Base-by-base conservation (phyloP, 2,888 invertebrate species). In the Torymus auratus region DNA sequence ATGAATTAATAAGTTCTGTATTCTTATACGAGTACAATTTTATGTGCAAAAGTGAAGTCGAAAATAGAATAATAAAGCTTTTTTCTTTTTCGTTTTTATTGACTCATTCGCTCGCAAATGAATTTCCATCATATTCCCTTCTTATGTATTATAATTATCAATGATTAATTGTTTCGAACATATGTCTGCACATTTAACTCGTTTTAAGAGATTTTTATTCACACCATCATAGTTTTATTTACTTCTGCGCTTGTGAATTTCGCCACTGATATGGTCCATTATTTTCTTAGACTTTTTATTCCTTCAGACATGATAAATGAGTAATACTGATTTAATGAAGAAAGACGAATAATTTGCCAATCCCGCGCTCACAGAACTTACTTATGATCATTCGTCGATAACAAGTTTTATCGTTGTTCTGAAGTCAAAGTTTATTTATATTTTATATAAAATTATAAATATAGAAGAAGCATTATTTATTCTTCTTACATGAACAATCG, bases 291-390 rank as follows among this genome's bases (percentile, higher is more conserved):
- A 85, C 83, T 87, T 88, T 88, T 87, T 85, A 86, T 88, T 87
- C 84, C 83, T 84, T 83, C 83, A 84, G 79, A 81, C 78, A 83
- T 83, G 67, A 60, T 78, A 84, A 84, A 84, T 83, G 83, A 85
- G 84, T 87, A 87, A 88, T 88, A 88, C 88, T 88, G 88, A 87
- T 88, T 86, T 85, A 85, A 87, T 88, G 85, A 83, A 85, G 84
- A 72, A 83, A 85, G 84, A 72, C 84, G 83, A 87, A 85, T 84
- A 85, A 84, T 64, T 73, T 84, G 83, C 82, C 83, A 81, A 80
- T 83, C 83, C 70, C 80, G 83, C 81, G 80, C 83, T 71, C 62
- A 67, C 72, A 82, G 10, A 78, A 76, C 60, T 72, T 61, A 79
- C 15, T 72, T 61, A 79, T 13, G 53, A 75, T 75, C 53, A 82